phyloP scores from a whole-genome alignment of 2,797 vertebrate species.

The Etheostoma nigrum region DNA sequence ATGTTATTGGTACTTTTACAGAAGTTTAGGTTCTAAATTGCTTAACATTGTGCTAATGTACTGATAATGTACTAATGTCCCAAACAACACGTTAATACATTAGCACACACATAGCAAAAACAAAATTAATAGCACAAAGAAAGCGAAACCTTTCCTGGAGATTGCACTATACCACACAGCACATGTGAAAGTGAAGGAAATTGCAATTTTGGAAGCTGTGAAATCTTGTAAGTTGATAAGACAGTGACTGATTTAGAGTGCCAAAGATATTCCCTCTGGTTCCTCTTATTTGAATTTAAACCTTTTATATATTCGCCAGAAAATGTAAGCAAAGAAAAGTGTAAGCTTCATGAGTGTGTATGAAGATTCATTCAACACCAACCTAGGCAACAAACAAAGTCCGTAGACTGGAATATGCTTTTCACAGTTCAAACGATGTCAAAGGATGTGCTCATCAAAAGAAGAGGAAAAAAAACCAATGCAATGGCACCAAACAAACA shows the following conservation, averaged over 20 bases:
- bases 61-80: background rate
- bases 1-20: too few relatives aligned
- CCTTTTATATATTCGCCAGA: background rate
- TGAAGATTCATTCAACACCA: slow-evolving; percentile 16
- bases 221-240: slow-evolving; percentile 24
- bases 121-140: background rate
- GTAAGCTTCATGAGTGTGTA: background rate
- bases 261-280: background rate
- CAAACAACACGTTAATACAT: background rate
- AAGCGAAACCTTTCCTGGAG: background rate
- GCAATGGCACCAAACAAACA: background rate
- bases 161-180: background rate
- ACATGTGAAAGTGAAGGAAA: slow-evolving; percentile 5
- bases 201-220: background rate
- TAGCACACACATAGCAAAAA: background rate
- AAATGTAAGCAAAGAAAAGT: background rate
- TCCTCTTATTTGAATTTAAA: background rate
- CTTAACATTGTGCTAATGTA: background rate
- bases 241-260: background rate
- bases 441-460: slow-evolving; percentile 35
- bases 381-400: background rate
- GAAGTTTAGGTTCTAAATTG: background rate
- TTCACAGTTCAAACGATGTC: slow-evolving; percentile 4
- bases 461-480: slow-evolving; percentile 21
- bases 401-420: slow-evolving; percentile 1